phyloP scores from a whole-genome alignment of 2,113 vertebrate genomes.

The Cyrtonyx montezumae region DNA sequence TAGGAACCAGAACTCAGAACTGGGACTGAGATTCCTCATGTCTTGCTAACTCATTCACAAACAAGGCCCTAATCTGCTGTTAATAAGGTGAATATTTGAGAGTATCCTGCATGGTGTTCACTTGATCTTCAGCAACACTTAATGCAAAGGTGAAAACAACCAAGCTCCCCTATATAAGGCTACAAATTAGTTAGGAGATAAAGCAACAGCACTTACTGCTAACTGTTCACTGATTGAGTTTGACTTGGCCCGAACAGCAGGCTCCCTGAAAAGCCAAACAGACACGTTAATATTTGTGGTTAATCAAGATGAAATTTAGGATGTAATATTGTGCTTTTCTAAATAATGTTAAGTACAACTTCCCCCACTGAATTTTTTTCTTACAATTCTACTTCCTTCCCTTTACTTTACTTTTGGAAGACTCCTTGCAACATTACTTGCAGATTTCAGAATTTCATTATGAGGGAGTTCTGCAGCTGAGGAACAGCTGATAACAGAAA shows the following conservation, averaged over 20 bases:
- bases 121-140: not conserved
- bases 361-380: not conserved
- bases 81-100: not conserved
- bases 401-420: not conserved
- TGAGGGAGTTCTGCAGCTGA: not conserved
- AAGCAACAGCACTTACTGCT: conserved; percentile 71
- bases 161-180: not conserved
- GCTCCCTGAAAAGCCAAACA: conserved; percentile 81
- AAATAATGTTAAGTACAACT: not conserved
- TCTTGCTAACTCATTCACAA: not conserved
- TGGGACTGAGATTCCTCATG: not conserved
- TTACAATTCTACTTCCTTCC: not conserved
- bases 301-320: not conserved
- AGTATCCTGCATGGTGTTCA: not conserved
- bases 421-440: not conserved
- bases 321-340: not conserved
- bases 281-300: not conserved
- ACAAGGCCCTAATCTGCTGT: not conserved
- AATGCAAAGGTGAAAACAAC: not conserved
- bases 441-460: not conserved
- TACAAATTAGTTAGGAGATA: not conserved
- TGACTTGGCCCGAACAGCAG: conserved; percentile 85
- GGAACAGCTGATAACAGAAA: not conserved
- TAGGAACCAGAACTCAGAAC: not conserved
- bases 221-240: conserved; percentile 92